Percentiles rank a stretch among this genome's conserved stretches.
phyloP scores from a whole-genome alignment of 2,797 vertebrate genomes.

The Pangasius sanitwongsei region DNA sequence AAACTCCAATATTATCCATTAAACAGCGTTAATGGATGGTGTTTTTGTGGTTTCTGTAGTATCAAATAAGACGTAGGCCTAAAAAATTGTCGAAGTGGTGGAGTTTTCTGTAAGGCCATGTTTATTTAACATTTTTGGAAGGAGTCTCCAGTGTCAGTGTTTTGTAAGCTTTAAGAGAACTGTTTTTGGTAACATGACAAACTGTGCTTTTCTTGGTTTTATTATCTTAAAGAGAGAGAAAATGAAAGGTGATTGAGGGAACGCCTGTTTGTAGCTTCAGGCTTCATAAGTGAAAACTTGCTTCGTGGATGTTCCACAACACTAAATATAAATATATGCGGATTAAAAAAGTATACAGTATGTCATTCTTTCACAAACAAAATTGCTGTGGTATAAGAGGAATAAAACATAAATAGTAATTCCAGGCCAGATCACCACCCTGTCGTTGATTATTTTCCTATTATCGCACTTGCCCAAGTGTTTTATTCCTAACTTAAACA shows the following conservation, averaged over 20 bases:
- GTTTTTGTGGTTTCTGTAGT: not conserved
- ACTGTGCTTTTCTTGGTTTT: not conserved
- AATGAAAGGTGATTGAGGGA: not conserved
- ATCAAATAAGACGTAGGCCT: not conserved
- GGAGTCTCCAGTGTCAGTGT: not conserved
- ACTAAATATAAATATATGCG: not conserved
- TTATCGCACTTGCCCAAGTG: not conserved
- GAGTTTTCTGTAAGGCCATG: not conserved
- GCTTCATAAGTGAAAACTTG: not conserved
- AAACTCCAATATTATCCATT: not conserved
- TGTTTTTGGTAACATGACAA: not conserved
- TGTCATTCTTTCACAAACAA: not conserved
- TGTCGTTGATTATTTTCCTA: not conserved
- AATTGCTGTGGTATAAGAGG: not conserved
- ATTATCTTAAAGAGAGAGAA: not conserved
- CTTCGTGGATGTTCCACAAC: not conserved
- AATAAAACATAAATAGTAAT: not conserved
- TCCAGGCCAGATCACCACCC: not conserved
- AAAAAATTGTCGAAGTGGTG: not conserved
- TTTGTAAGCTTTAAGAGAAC: not conserved
- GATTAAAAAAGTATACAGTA: not conserved
- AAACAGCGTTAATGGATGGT: too few species aligned
- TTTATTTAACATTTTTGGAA: not conserved
- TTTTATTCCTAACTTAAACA: not conserved
- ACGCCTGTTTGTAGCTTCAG: not conserved